These are phyloP conservation scores for Idaea dimidiata DNA, from an alignment of 2,888 invertebrate species.

Conservation along the genomic window DNA sequence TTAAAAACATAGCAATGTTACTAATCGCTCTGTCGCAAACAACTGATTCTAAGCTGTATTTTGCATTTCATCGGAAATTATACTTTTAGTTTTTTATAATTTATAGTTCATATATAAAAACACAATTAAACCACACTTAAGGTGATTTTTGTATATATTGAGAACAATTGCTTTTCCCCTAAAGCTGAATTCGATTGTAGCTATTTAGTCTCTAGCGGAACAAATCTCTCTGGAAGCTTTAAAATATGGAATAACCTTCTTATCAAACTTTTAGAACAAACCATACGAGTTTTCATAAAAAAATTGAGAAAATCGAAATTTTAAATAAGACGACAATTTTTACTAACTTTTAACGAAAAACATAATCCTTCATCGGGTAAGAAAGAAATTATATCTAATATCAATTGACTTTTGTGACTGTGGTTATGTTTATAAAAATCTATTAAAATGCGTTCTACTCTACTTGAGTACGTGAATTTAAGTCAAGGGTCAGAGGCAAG, in stretches of 20 bases:
- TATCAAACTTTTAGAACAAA: too few species aligned
- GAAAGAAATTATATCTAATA: background rate
- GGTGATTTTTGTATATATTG: too few species aligned
- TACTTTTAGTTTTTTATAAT: conserved; percentile 4
- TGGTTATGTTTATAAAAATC: background rate
- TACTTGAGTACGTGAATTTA: background rate
- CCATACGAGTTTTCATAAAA: background rate
- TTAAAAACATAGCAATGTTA: conserved; percentile 56
- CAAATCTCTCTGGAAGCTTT: too few species aligned
- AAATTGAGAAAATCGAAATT: background rate
- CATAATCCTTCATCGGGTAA: too few species aligned
- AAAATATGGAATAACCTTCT: too few species aligned
- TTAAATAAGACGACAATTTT: too few species aligned
- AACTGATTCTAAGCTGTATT: conserved; percentile 42
- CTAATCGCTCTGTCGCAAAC: conserved; percentile 55
- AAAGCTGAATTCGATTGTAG: too few species aligned
- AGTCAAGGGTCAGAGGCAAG: background rate
- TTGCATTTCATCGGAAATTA: conserved; percentile 30
- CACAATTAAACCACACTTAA: too few species aligned
- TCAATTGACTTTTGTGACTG: background rate
- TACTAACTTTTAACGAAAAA: too few species aligned
- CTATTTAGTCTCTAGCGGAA: too few species aligned
- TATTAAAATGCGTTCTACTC: background rate
- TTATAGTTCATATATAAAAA: too few species aligned
- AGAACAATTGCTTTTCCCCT: too few species aligned